phyloP scores from a whole-genome alignment of 2,888 invertebrate genomes.

The Acanthosoma haemorrhoidale region DNA sequence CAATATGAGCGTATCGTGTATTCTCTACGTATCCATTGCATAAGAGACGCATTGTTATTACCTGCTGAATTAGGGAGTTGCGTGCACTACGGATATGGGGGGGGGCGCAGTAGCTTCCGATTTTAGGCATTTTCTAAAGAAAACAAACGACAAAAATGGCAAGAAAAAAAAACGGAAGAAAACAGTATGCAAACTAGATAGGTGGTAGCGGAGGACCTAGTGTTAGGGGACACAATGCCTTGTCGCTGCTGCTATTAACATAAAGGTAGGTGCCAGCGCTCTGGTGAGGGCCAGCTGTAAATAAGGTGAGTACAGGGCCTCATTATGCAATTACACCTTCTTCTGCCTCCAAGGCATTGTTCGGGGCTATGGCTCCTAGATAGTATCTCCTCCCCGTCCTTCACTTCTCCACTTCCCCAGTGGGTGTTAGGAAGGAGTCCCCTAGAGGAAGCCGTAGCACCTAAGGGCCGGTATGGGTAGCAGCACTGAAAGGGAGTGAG shows the following conservation, averaged over 20 bases:
- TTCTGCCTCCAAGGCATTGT: conserved; percentile 5
- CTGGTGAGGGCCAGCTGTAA: neutral
- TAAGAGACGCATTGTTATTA: too few relatives aligned
- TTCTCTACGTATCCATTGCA: too few relatives aligned
- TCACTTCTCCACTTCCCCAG: neutral
- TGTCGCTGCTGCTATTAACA: conserved; percentile 11
- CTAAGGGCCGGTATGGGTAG: neutral
- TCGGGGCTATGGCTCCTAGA: neutral
- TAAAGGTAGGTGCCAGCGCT: neutral
- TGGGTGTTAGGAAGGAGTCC: neutral
- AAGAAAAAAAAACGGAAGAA: neutral
- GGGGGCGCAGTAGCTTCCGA: too few relatives aligned
- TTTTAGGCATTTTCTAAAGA: neutral
- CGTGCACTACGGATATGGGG: too few relatives aligned
- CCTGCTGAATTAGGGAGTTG: too few relatives aligned
- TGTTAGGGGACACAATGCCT: neutral
- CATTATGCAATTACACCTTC: conserved; percentile 18
- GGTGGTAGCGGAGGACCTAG: neutral
- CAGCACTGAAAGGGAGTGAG: neutral
- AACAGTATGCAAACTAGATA: conserved; percentile 16
- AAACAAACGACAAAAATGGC: neutral
- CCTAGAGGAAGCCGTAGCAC: neutral
- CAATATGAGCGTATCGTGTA: too few relatives aligned
- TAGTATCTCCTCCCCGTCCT: conserved; percentile 8
- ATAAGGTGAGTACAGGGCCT: conserved; percentile 8